Evolutionary conservation across 1,140 invertebrate genomes (phyloP), one percentile per base, ranked within the genome.

Genomic region (Ceratina japonica): DNA sequence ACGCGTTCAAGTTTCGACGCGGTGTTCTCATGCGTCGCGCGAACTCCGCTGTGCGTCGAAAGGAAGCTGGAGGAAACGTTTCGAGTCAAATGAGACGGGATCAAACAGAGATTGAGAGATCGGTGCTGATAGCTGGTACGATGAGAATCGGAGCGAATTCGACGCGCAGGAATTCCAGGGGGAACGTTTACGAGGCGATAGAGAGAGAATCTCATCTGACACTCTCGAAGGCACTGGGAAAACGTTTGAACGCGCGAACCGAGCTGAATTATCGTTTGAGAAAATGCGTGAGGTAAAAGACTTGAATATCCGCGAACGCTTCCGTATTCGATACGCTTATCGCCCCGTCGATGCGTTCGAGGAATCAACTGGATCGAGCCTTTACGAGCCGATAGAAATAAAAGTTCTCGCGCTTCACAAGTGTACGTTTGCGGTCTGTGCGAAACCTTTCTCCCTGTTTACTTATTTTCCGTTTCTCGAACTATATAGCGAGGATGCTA

Each of bases 181-280:
- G 51, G 58, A 59, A 84, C 82, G 73, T 84, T 81, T 81, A 81
- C 62, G 70, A 84, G 74, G 61, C 56, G 81, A 66, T 81, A 84
- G 81, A 84, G 58, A 82, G 72, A 49, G 63, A 80, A 58, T 15
- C 8, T 3, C 37, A 63, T 73, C 73, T 69, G 71, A 62, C 51
- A 58, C 63, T 52, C 72, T 13, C 16, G 22, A 58, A 80, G 61
- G 54, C 24, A 83, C 2, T 3, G 18, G 31, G 20, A 31, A 62
- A 31, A 37, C 10, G 31, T n/a, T 72, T 66, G 62, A 56, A 52
- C 63, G 68, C 31, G 8, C 22, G 18, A 15, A 1, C 5, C 13
- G 20, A 44, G 37, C 37, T 44, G 24, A 24, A 72, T 37, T 62
- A 24, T 31, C 64, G 68, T 64, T 44, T 37, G 20, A 44, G 58